phyloP scores from a whole-genome alignment of 2,113 vertebrate species.

The Balaeniceps rex region DNA sequence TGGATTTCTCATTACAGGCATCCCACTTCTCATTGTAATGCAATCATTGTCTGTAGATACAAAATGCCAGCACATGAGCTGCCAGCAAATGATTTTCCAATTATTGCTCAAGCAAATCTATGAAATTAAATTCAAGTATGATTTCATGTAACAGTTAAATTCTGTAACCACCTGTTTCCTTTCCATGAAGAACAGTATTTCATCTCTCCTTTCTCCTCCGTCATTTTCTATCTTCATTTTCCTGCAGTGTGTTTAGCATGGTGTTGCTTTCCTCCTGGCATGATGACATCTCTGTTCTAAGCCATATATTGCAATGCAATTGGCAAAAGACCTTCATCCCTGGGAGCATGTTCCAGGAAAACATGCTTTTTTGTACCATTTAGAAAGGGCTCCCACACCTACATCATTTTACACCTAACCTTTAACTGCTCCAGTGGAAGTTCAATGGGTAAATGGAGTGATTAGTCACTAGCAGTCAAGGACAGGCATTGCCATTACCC shows the following conservation, averaged over 20 bases:
- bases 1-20: slow-evolving; percentile 19
- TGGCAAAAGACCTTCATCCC: neutral
- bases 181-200: neutral
- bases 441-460: neutral
- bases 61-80: slow-evolving; percentile 10
- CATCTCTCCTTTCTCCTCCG: neutral
- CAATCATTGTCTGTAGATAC: slow-evolving; percentile 13
- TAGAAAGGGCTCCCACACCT: neutral
- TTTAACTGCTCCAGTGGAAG: neutral
- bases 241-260: neutral
- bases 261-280: neutral
- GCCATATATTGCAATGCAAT: neutral
- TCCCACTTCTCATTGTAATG: slow-evolving; percentile 31
- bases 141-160: slow-evolving; percentile 15
- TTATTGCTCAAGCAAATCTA: slow-evolving; percentile 21
- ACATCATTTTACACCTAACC: neutral
- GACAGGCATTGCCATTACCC: neutral
- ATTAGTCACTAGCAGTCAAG: neutral
- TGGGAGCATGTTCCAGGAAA: neutral
- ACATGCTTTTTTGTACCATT: neutral
- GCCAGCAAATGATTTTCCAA: slow-evolving; percentile 49
- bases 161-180: neutral
- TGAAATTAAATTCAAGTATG: slow-evolving; percentile 28
- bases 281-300: neutral
- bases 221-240: neutral